Conservation (phyloP, 2,888 invertebrate species). For the Lasioglossum zephyrum region DNA sequence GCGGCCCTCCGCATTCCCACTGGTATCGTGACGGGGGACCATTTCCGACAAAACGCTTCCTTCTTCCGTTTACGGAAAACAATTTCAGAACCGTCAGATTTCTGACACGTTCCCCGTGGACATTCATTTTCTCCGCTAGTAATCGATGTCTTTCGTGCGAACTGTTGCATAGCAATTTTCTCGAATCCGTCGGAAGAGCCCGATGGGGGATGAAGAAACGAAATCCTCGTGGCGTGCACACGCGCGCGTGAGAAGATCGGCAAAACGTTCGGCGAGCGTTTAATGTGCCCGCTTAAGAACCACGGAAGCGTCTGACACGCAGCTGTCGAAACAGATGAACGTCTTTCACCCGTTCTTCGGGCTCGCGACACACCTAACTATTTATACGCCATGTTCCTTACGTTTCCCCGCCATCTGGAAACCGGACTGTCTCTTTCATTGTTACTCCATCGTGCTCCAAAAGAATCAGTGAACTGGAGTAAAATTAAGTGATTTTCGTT, state of each 20-base stretch:
- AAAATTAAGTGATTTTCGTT: not conserved
- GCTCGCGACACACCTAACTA: slow-evolving; percentile 32
- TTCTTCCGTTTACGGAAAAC: not conserved
- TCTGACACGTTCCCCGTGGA: slow-evolving; percentile 31
- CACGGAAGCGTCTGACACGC: slow-evolving; percentile 57
- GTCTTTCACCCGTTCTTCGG: slow-evolving; percentile 54
- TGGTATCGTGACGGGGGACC: not conserved
- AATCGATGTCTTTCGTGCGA: slow-evolving; percentile 6
- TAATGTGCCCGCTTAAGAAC: slow-evolving; percentile 57
- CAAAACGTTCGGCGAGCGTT: slow-evolving; percentile 48
- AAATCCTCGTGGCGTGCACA: slow-evolving; percentile 19
- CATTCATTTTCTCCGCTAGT: not conserved
- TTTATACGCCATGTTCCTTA: slow-evolving; percentile 55
- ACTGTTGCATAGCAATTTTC: slow-evolving; percentile 23
- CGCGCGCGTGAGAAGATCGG: slow-evolving; percentile 26
- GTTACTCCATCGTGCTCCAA: not conserved
- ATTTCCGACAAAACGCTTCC: not conserved
- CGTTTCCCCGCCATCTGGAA: not conserved
- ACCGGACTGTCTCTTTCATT: not conserved
- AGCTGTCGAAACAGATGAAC: slow-evolving; percentile 69
- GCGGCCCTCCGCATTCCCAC: too few species aligned
- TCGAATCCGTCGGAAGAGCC: slow-evolving; percentile 20
- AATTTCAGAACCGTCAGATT: slow-evolving; percentile 38
- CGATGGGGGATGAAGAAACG: not conserved
- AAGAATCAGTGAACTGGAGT: not conserved